phyloP scores from a whole-genome alignment of 1,140 invertebrate genomes.

The Psix sp. region DNA sequence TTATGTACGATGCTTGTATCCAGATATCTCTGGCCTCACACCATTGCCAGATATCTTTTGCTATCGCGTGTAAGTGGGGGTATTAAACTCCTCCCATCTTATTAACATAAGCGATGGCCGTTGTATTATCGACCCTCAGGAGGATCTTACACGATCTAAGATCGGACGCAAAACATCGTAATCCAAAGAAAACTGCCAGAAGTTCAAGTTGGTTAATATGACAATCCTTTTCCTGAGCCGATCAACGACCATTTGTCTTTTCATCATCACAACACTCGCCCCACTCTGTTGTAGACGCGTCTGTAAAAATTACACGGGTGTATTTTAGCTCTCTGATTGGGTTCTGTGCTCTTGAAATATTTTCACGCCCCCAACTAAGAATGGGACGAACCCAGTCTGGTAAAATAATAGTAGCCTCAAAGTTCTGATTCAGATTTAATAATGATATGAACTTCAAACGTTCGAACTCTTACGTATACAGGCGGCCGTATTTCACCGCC shows the following conservation, averaged over 20 bases:
- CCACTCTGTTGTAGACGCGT: conserved; percentile 29
- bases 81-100: conserved; percentile 53
- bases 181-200: conserved; percentile 9
- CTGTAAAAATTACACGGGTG: conserved; percentile 14
- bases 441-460: not conserved
- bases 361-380: not conserved
- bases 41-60: conserved; percentile 50
- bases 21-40: conserved; percentile 44
- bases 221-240: not conserved
- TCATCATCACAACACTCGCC: conserved; percentile 14
- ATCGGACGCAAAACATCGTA: conserved; percentile 17
- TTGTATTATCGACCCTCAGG: conserved; percentile 60
- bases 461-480: not conserved
- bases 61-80: conserved; percentile 34
- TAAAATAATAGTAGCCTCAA: not conserved
- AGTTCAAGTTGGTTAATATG: conserved; percentile 25
- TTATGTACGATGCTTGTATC: conserved; percentile 38
- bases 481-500: not conserved
- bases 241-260: conserved; percentile 12
- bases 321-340: conserved; percentile 4
- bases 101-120: conserved; percentile 54
- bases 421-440: not conserved
- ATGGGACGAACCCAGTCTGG: not conserved
- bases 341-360: not conserved
- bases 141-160: conserved; percentile 49